Evolutionary conservation across 2,797 vertebrate species (phyloP).

Genomic region (Botia almorhae): DNA sequence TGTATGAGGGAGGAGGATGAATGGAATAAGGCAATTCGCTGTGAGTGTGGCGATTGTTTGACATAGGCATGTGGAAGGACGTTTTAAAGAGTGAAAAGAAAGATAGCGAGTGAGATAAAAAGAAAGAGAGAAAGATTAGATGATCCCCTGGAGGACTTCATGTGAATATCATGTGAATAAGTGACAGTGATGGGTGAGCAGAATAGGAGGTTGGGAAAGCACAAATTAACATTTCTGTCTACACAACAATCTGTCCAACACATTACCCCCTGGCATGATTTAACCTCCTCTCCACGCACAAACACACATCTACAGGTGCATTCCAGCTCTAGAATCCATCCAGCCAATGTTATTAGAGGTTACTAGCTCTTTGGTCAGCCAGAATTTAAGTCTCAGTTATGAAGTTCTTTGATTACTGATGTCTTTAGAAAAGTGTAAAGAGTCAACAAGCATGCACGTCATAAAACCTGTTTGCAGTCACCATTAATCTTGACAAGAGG

Average conservation of each 20-base stretch:
- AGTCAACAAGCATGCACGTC: slow-evolving; percentile 47
- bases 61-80: slow-evolving; percentile 37
- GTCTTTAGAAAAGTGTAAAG: slow-evolving; percentile 5
- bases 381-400: not conserved
- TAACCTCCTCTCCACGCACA: slow-evolving; percentile 43
- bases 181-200: slow-evolving; percentile 17
- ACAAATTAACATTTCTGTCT: slow-evolving; percentile 63
- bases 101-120: slow-evolving; percentile 56
- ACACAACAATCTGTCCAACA: slow-evolving; percentile 31
- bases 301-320: slow-evolving; percentile 15
- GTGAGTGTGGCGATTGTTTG: slow-evolving; percentile 2
- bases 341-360: not conserved
- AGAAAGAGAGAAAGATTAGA: slow-evolving; percentile 58
- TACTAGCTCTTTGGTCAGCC: not conserved
- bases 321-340: slow-evolving; percentile 20
- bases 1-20: slow-evolving; percentile 39
- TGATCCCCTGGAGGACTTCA: slow-evolving; percentile 61
- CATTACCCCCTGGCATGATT: slow-evolving; percentile 28
- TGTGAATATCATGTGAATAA: slow-evolving; percentile 70
- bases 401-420: not conserved
- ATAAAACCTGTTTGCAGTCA: slow-evolving; percentile 32
- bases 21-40: slow-evolving; percentile 14
- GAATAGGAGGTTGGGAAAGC: slow-evolving; percentile 26
- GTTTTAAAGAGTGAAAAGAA: slow-evolving; percentile 31
- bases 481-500: not conserved